Evolutionary conservation across 2,797 vertebrate species (phyloP).

Genomic region (Xenops minutus): DNA sequence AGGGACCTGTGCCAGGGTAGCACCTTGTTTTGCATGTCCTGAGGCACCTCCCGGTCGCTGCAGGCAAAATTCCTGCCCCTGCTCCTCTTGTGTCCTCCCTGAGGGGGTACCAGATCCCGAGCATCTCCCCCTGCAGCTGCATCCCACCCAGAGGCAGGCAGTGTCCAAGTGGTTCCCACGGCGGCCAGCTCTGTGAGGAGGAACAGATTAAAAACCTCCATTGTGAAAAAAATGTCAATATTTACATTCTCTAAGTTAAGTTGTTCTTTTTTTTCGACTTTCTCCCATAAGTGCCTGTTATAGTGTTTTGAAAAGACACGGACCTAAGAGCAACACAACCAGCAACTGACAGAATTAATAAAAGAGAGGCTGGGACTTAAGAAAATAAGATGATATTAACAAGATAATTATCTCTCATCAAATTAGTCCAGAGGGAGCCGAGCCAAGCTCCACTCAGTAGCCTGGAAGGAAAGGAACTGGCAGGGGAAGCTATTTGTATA

Average conservation of each 20-base stretch:
- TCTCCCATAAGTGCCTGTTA: constrained; percentile 39
- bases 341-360: constrained; percentile 66
- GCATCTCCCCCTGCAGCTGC: not conserved
- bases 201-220: not conserved
- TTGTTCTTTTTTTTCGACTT: constrained; percentile 20
- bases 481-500: constrained; percentile 61
- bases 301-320: constrained; percentile 43
- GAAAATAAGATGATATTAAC: constrained; percentile 70
- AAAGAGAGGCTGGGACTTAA: constrained; percentile 63
- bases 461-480: constrained; percentile 64
- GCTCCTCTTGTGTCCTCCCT: not conserved
- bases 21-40: rapidly evolving
- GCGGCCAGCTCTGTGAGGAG: not conserved
- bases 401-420: constrained; percentile 71
- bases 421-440: constrained; percentile 65
- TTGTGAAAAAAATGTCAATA: constrained; percentile 59
- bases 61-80: not conserved
- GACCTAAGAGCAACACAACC: constrained; percentile 52
- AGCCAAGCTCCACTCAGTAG: constrained; percentile 54
- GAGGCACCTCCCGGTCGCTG: not conserved
- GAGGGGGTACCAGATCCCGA: not conserved
- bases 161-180: not conserved
- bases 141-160: not conserved
- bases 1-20: no score
- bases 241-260: constrained; percentile 47